Conservation (phyloP, 2,113 vertebrate genomes). For the Platysternon megacephalum region DNA sequence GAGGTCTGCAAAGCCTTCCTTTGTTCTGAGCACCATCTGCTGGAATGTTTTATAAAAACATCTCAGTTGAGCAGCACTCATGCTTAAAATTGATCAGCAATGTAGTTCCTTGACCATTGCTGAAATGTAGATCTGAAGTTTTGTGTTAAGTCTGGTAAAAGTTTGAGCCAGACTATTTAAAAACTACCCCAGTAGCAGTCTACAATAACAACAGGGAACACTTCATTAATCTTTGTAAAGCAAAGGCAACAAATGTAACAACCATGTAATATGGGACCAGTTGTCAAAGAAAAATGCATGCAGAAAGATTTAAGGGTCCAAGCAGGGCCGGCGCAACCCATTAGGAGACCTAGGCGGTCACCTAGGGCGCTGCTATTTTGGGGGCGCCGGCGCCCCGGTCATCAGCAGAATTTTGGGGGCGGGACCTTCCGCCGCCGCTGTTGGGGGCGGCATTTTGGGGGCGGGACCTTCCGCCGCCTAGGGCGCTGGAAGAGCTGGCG, state of each 20-base stretch:
- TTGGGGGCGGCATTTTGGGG: too few species aligned
- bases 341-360: too few species aligned
- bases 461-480: too few species aligned
- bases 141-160: background rate
- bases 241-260: background rate
- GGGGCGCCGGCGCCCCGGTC: too few species aligned
- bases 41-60: background rate
- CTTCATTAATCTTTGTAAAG: background rate
- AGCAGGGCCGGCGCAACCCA: too few species aligned
- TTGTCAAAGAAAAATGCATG: background rate
- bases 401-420: too few species aligned
- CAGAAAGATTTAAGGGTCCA: background rate
- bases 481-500: too few species aligned
- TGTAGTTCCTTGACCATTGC: background rate
- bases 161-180: background rate
- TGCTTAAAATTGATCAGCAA: background rate
- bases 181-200: background rate
- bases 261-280: background rate
- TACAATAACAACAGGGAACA: background rate
- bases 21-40: background rate
- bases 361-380: too few species aligned
- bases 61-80: fast-evolving
- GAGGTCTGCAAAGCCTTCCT: background rate
- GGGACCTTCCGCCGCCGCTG: too few species aligned
- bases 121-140: background rate